A percentile compares a stretch with the other conserved stretches of the same genome.
Conservation (phyloP, 2,797 vertebrate species). For the Leptatherina wallacei region DNA sequence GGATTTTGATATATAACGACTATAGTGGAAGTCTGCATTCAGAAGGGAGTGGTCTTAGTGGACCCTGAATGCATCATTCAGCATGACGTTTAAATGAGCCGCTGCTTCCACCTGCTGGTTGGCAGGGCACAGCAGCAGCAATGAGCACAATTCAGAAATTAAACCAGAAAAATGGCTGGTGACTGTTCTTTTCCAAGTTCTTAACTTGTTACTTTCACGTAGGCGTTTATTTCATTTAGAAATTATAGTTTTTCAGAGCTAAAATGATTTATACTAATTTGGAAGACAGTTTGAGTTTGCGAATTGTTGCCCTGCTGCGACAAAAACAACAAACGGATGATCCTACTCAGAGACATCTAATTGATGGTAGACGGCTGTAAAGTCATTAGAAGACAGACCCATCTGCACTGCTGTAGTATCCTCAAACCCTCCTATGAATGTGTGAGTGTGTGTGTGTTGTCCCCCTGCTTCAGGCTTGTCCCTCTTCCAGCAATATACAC, state of each 20-base stretch:
- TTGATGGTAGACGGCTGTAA: slow-evolving; percentile 94
- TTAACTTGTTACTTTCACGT: neutral
- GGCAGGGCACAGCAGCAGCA: slow-evolving; percentile 41
- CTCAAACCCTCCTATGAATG: slow-evolving; percentile 5
- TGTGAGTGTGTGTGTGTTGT: neutral
- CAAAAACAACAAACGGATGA: slow-evolving; percentile 90
- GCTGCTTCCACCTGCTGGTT: slow-evolving; percentile 80
- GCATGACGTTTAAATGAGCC: slow-evolving; percentile 32
- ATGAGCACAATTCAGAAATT: slow-evolving; percentile 2
- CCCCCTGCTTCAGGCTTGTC: neutral
- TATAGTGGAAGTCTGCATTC: neutral
- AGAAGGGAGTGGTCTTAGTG: slow-evolving; percentile 16
- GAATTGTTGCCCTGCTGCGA: slow-evolving; percentile 21
- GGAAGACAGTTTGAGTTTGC: neutral
- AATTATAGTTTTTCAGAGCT: neutral
- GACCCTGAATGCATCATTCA: slow-evolving; percentile 46
- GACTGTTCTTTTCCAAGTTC: neutral
- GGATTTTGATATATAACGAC: slow-evolving; percentile 10
- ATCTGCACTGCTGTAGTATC: slow-evolving; percentile 75
- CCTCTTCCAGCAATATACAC: slow-evolving; percentile 30
- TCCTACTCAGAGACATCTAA: slow-evolving; percentile 87
- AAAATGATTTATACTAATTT: neutral
- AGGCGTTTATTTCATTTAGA: neutral
- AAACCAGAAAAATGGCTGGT: neutral
- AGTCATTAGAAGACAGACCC: slow-evolving; percentile 91